These are phyloP conservation scores for Pachyseris speciosa DNA, from an alignment of 64 coral and sea anemone species.

Conservation along the genomic window DNA sequence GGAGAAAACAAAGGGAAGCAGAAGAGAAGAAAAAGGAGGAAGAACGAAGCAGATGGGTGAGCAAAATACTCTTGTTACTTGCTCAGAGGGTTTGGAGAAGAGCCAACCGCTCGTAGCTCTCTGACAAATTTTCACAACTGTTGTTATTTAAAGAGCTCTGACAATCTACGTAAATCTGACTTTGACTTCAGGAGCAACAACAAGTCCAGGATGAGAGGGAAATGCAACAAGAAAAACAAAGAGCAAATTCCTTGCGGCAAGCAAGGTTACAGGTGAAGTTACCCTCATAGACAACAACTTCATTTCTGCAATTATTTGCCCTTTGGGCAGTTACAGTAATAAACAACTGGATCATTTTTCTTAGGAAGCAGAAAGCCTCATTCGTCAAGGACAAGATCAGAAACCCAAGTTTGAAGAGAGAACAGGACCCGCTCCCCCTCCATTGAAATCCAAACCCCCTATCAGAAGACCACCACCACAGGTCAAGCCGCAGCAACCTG, in stretches of 20 bases:
- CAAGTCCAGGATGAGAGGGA: slow-evolving; percentile 73
- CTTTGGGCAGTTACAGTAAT: background rate
- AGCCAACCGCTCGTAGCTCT: no score
- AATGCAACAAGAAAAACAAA: slow-evolving; percentile 57
- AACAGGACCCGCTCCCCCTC: slow-evolving; percentile 57
- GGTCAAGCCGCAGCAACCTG: slow-evolving; percentile 51
- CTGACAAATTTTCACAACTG: background rate
- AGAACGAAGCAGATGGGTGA: slow-evolving; percentile 72
- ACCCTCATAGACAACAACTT: no score
- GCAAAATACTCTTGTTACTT: background rate
- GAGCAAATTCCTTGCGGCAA: slow-evolving; percentile 80
- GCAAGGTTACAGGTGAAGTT: slow-evolving; percentile 75
- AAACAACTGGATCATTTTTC: no score
- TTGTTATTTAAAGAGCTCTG: background rate
- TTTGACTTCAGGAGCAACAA: slow-evolving; percentile 52
- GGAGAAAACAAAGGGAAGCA: slow-evolving; percentile 53
- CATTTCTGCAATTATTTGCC: no score
- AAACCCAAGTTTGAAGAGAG: slow-evolving; percentile 75
- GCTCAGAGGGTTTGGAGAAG: background rate
- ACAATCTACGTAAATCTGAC: background rate
- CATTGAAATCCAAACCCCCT: slow-evolving; percentile 63
- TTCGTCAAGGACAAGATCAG: slow-evolving; percentile 79
- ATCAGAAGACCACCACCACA: slow-evolving; percentile 61
- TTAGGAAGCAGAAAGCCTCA: slow-evolving; percentile 88
- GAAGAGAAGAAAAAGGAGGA: slow-evolving; percentile 78